These are phyloP conservation scores for pig (Sus scrofa) DNA, from an alignment of 2,113 vertebrate species.

Conservation along the genomic window DNA sequence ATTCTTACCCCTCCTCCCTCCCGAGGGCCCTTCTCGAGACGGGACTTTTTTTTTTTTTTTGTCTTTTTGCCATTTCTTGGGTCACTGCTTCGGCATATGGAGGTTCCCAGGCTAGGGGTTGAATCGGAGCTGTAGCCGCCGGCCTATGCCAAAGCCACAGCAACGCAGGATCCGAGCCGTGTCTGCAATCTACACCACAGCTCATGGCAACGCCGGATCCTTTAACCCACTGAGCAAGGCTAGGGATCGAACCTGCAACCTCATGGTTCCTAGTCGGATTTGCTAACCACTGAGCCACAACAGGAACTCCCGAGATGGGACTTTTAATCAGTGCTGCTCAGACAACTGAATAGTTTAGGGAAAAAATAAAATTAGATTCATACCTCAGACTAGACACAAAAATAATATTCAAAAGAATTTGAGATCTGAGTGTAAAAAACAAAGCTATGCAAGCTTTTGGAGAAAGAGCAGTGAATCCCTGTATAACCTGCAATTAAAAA, in stretches of 20 bases:
- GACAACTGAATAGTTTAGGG: background rate
- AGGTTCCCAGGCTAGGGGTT: too few relatives aligned
- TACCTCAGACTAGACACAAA: background rate
- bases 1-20: background rate
- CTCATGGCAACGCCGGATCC: too few relatives aligned
- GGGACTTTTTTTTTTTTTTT: background rate
- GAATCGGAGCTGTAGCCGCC: too few relatives aligned
- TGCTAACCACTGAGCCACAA: too few relatives aligned
- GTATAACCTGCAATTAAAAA: background rate
- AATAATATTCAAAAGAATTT: conserved; percentile 15
- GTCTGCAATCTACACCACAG: too few relatives aligned
- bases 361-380: conserved; percentile 36
- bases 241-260: too few relatives aligned
- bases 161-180: too few relatives aligned
- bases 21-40: background rate
- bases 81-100: too few relatives aligned
- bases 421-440: background rate
- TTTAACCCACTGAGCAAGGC: too few relatives aligned
- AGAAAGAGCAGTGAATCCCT: background rate
- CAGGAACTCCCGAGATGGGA: background rate
- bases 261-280: too few relatives aligned
- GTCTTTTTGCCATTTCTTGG: too few relatives aligned
- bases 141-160: too few relatives aligned
- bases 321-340: background rate
- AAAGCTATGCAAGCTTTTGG: background rate